Conservation (phyloP, 2,797 vertebrate species). For the Ficedula albicollis region DNA sequence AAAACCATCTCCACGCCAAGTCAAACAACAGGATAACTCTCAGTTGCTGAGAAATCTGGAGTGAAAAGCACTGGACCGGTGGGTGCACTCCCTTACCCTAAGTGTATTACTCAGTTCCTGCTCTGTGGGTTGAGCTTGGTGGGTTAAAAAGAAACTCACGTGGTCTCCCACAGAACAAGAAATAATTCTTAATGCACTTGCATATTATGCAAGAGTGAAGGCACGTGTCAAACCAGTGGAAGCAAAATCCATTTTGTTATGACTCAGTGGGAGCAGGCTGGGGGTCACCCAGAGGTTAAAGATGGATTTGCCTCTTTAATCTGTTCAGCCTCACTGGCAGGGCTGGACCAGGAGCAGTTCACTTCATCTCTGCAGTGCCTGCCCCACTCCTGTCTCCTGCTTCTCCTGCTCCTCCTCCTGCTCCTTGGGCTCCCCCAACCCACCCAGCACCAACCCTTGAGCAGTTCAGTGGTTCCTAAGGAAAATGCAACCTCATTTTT, state of each 20-base stretch:
- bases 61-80: not conserved
- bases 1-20: not conserved
- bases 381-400: not conserved
- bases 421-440: rapidly evolving
- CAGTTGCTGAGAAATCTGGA: not conserved
- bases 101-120: not conserved
- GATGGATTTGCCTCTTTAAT: not conserved
- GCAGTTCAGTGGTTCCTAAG: not conserved
- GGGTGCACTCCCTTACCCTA: not conserved
- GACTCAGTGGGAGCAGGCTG: not conserved
- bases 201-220: not conserved
- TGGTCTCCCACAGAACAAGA: rapidly evolving
- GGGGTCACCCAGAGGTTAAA: not conserved
- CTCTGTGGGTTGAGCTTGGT: not conserved
- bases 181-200: not conserved
- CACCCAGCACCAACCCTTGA: not conserved
- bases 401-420: not conserved
- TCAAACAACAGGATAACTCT: not conserved
- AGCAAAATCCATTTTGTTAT: not conserved
- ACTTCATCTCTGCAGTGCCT: not conserved
- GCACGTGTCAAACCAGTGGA: not conserved
- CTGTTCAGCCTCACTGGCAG: not conserved
- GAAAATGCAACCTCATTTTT: not conserved
- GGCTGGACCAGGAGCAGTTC: not conserved
- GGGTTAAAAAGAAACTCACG: not conserved